Evolutionary conservation across 1,140 invertebrate genomes (phyloP), one percentile per base, ranked within the genome.

Genomic region (Diprion similis): DNA sequence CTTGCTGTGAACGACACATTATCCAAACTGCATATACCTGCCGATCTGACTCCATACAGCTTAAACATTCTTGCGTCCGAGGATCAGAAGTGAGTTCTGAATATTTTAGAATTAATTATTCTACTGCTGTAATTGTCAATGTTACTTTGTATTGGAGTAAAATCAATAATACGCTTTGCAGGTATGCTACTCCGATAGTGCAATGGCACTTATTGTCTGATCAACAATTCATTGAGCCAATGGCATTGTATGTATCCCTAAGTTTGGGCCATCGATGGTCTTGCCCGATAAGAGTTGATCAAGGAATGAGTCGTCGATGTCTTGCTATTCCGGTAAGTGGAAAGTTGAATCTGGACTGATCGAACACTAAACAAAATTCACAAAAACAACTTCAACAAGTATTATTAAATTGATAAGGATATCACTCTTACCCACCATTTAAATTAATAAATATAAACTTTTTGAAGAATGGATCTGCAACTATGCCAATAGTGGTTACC

Each of bases 231-330:
- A 11, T 87, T n/a, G 83, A 84, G 10, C 69, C 81, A 1, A 81
- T 82, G 11, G 80, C 78, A 13, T 78, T 87, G 10, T 88, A 87
- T 9, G 75, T 90, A 78, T 85, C 86, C 6, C 71, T 89, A 37
- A 85, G 86, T 68, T 78, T 85, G 17, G 79, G 83, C 0, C 79
- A 84, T 45, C 82, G 77, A 4, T 90, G 89, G 89, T 90, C 89
- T 0, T 90, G 90, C 83, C 90, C 90, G 8, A 76, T 90, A 18
- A 84, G 87, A 76, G 86, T 91, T 0, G 89, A 91, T 75, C 88
- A 90, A 79, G 78, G 78, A 70, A 82, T 89, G 46, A 80, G 84
- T 47, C 78, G 90, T 46, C 80, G 83, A 78, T 88, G 87, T 51
- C 79, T 89, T 70, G 82, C 87, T 8, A 71, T 91, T 45, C 82